Base-by-base conservation (phyloP, 2,113 vertebrate genomes). In the Amazona guildingii region DNA sequence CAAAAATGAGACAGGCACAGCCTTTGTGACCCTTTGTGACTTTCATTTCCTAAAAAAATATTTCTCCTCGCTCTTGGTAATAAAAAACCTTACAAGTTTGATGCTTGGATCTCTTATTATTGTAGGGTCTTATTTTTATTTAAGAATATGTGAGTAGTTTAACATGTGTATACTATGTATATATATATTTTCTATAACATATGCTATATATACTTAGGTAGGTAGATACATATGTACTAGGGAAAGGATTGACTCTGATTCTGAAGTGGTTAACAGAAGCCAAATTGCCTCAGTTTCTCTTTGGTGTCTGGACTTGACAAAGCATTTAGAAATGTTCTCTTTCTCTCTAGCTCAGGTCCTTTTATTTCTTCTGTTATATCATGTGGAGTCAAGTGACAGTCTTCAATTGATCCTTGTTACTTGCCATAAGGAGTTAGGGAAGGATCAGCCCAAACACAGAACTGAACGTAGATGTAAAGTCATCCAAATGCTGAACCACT, bases 1-100 rank as follows among this genome's bases (percentile, higher is more conserved):
- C 46, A 51, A 90, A 93, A 96, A 96, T 18, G 79, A 92, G 87
- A 83, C 63, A 66, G 72, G 67, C 85, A 83, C 75, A 62, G 85
- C 70, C 84, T 91, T 78, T 74, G 62, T 91, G 88, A 83, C 64
- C 70, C 84, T 91, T 84, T 70, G 66, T 91, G 88, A 86, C 68
- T 95, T 90, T 17, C 18, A 46, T 90, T 75, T 77, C 83, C 94
- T 86, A 43, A 87, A 95, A 87, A 92, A 81, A 33, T 28, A 35
- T 43, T 74, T 88, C 52, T 69, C 37, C 39, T 85, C 17, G 44
- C 75, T 80, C 54, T 73, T 73, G 43, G 24, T 61, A 80, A 83
- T 54, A 86, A 86, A 81, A 86, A 81, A 86, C 55, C 49, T 77
- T 83, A 39, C 4, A 83, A 37, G 13, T 41, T 49, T 82, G 88